Percentiles rank a stretch among this genome's conserved stretches.
These are phyloP conservation scores for Aurelia aurita complex sp. Pacific DNA, from an alignment of 30 jellyfish, hydroid and myxozoan genomes.

Conservation along the genomic window DNA sequence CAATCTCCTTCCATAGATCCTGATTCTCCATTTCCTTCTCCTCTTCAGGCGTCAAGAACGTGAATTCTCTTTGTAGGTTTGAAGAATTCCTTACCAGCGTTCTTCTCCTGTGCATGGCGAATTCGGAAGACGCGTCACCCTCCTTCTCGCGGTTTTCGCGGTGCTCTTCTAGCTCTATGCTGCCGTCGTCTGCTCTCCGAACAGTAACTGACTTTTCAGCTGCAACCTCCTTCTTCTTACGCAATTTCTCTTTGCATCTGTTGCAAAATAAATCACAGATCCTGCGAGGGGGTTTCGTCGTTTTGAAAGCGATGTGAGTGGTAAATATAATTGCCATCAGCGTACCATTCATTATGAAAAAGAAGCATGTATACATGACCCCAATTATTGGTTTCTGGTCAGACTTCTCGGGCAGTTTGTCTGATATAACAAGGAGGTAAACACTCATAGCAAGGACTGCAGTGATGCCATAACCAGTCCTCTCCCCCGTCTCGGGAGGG, in stretches of 20 bases:
- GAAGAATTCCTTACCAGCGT: slow-evolving; percentile 1
- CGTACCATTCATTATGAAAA: slow-evolving; percentile 41
- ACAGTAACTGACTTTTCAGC: too few relatives aligned
- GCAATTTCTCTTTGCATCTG: slow-evolving; percentile 8
- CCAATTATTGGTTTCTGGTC: slow-evolving; percentile 71
- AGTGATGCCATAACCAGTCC: slow-evolving; percentile 71
- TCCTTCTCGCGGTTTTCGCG: not conserved
- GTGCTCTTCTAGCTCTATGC: not conserved
- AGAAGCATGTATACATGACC: slow-evolving; percentile 37
- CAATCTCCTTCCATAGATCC: slow-evolving; percentile 44
- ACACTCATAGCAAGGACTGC: slow-evolving; percentile 75
- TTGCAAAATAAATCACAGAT: slow-evolving; percentile 31
- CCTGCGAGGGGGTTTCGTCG: slow-evolving; percentile 51
- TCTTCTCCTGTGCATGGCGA: slow-evolving; percentile 33
- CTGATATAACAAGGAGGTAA: slow-evolving; percentile 64
- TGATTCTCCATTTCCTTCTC: slow-evolving; percentile 42
- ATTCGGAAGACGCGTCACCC: not conserved
- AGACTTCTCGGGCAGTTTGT: slow-evolving; percentile 73
- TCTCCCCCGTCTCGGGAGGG: slow-evolving; percentile 76
- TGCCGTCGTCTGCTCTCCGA: not conserved
- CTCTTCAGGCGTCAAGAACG: slow-evolving; percentile 42
- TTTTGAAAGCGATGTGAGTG: slow-evolving; percentile 40
- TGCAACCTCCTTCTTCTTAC: slow-evolving; percentile 1
- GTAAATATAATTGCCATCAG: slow-evolving; percentile 49
- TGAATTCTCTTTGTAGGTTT: not conserved